Evolutionary conservation across 2,888 invertebrate species (phyloP), one percentile per base, ranked within the genome.

Genomic region (Tiliacea aurago): DNA sequence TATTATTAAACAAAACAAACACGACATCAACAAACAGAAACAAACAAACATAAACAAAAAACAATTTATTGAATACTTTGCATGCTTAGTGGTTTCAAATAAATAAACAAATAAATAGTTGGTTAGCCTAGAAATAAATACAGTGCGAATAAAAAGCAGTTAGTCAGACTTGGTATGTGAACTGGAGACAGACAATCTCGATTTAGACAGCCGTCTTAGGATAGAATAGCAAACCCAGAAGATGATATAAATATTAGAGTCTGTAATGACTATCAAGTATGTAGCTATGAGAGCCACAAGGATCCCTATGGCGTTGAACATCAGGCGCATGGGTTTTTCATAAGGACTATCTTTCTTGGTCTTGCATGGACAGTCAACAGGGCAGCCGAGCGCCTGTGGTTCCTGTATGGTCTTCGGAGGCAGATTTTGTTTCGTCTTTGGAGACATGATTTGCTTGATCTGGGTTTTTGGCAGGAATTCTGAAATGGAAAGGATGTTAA

Each of bases 201-300:
- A 85, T 78, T 91, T 92, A 47, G 87, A 79, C 88, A 94, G 91
- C 87, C 95, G 88, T 73, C 96, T 91, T 0, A 95, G 83, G 1
- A 95, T 90, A 0, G 96, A 95, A 76, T 94, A 96, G 47, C 87
- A 86, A 4, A 96, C 86, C 96, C 96, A 96, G 78, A 95, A 95
- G 18, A 95, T 85, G 18, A 96, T 86, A 70, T 95, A 96, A 7
- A 95, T 71, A 33, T 93, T 94, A 0, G 96, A 95, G 68, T 95
- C 93, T 0, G 94, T 93, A 18, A 90, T 91, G 1, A 95, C 86
- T 37, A 95, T 93, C 85, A 95, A 76, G 63, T 95, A 96, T 0
- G 93, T 91, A 0, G 94, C 95, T n/a, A 93, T 72, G 4, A 95
- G 79, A 0, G 95, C 95, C 1, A 95, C 85, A 0, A 95, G 53